phyloP scores from a whole-genome alignment of 1,140 invertebrate species.

The Stegodyphus mimosarum region DNA sequence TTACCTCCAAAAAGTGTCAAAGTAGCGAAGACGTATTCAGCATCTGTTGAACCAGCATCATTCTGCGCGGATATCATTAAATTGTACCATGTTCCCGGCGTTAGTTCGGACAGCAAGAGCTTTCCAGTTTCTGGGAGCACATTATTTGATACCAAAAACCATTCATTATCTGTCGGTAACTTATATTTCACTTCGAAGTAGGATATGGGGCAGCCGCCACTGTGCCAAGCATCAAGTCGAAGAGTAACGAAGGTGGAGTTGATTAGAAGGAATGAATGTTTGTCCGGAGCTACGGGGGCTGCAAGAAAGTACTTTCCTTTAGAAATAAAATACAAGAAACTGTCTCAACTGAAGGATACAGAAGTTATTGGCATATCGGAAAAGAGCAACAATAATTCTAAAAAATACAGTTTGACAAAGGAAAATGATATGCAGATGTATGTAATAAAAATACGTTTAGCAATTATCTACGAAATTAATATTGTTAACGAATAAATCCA shows the following conservation, averaged over 20 bases:
- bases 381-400: no score
- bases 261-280: slow-evolving; percentile 76
- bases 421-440: no score
- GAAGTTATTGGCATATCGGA: no score
- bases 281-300: slow-evolving; percentile 64
- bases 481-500: no score
- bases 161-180: slow-evolving; percentile 76
- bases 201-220: slow-evolving; percentile 94
- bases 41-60: slow-evolving; percentile 88
- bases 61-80: slow-evolving; percentile 89
- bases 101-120: slow-evolving; percentile 74
- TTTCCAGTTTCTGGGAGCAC: slow-evolving; percentile 76
- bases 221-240: slow-evolving; percentile 91
- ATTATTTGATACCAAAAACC: slow-evolving; percentile 93
- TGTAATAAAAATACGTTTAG: no score
- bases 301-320: no score
- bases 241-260: slow-evolving; percentile 91
- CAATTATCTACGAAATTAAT: no score
- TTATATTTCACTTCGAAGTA: slow-evolving; percentile 97
- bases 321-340: no score
- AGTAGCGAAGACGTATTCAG: slow-evolving; percentile 82
- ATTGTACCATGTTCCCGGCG: slow-evolving; percentile 87
- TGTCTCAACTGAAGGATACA: no score
- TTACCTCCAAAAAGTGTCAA: slow-evolving; percentile 72
- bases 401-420: no score